Base-by-base conservation (phyloP, 2,797 vertebrate genomes). In the Anguilla obscura region DNA sequence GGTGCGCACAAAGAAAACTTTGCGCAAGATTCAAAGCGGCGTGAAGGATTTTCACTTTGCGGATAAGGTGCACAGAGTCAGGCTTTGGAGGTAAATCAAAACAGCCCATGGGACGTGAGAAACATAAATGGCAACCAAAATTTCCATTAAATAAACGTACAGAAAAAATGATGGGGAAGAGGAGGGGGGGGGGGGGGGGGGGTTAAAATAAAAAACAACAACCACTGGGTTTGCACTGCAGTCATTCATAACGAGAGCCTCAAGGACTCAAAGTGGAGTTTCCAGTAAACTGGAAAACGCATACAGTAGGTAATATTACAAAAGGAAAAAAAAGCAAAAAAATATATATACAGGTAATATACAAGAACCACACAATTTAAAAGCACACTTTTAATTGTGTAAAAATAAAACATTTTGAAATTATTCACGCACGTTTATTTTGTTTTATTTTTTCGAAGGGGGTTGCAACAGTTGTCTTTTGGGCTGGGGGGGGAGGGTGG, bases 191-290 rank as follows among this genome's bases (percentile, higher is more conserved):
- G 24, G 63, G 24, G 58, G 56, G 52, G 56, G 30, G 27, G 79
- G 54, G 2, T 56, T 30, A 2, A 66, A 9, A 12, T 58, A 85
- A 5, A 10, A 76, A 27, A 54, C 60, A 86, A 33, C 14, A 56
- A 86, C 33, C n/a, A 86, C 71, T 89, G 60, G 85, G 69, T 86
- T 85, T 85, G 87, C 45, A n/a, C 74, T 85, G 87, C 45, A n/a
- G 16, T 84, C 45, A 89, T 86, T 63, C 45, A 74, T 21, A 14
- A 86, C 50, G 50, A 58, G 63, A 84, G 58, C 16, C 27, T 84
- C 27, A 16, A 24, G 85, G 71, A 21, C 33, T 36, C 16, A 66
- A 48, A n/a, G 48, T 8, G 56, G 54, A 8, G 33, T 83, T 66
- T 84, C 79, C 80, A 82, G 76, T 48, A 18, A 30, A 76, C 36